phyloP scores from a whole-genome alignment of 1,140 invertebrate species.

The Nylanderia fulva region DNA sequence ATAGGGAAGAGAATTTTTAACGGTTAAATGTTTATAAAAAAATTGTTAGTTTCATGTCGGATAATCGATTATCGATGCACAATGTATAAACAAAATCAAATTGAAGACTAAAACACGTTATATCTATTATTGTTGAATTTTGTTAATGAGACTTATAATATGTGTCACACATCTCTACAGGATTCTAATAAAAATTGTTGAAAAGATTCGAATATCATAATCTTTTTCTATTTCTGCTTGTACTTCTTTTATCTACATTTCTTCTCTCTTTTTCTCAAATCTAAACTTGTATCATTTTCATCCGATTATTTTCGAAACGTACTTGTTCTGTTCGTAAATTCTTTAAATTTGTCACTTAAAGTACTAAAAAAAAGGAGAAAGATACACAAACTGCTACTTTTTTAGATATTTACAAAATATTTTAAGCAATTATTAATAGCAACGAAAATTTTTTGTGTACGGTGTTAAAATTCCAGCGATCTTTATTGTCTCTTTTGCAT shows the following conservation, averaged over 20 bases:
- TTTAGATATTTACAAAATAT: background rate
- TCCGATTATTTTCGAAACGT: conserved; percentile 29
- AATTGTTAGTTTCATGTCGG: background rate
- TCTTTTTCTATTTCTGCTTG: conserved; percentile 61
- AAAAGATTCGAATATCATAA: conserved; percentile 53
- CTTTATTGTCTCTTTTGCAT: background rate
- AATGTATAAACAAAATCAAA: background rate
- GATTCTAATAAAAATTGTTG: conserved; percentile 60
- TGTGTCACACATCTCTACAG: background rate
- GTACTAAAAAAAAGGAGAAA: background rate
- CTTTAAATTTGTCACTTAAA: background rate
- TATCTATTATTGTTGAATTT: conserved; percentile 44
- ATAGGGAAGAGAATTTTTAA: background rate
- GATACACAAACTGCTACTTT: background rate
- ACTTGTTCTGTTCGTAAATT: background rate
- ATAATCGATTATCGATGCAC: background rate
- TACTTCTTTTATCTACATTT: background rate
- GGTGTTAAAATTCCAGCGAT: background rate
- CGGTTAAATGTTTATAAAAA: background rate
- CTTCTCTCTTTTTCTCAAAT: background rate
- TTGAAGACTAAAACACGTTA: background rate
- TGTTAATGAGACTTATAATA: conserved; percentile 55
- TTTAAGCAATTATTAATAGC: no score
- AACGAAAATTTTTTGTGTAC: background rate
- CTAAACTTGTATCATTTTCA: conserved; percentile 40